Conservation (phyloP, 2,113 vertebrate species). For the Corvus hawaiiensis region DNA sequence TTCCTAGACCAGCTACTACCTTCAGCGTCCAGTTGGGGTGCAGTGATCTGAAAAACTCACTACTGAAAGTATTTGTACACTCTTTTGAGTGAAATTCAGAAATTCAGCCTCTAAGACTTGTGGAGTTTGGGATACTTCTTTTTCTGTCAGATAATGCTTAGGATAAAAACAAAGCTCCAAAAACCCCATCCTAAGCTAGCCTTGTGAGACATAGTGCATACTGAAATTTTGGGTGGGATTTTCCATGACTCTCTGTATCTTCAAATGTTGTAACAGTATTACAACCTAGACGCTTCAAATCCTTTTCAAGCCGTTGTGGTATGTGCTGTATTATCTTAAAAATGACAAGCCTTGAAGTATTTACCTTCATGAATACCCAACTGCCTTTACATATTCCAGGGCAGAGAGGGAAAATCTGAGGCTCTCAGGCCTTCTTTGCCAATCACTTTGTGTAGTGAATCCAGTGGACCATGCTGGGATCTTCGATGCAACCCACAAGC, state of each 20-base stretch:
- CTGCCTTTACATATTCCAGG: background rate
- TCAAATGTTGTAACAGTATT: background rate
- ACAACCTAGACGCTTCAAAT: background rate
- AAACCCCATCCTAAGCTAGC: background rate
- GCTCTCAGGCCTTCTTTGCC: background rate
- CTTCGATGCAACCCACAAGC: background rate
- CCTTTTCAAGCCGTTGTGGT: background rate
- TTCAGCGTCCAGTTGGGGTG: background rate
- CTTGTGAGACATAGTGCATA: background rate
- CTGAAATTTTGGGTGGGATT: background rate
- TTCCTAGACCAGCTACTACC: background rate
- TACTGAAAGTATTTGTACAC: background rate
- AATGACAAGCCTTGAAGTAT: background rate
- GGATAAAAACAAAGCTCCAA: background rate
- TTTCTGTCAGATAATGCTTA: background rate
- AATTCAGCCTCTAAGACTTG: background rate
- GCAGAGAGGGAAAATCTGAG: background rate
- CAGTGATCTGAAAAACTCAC: background rate
- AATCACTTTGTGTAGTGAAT: background rate
- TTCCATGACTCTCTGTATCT: background rate
- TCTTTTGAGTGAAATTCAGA: background rate
- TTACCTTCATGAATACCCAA: background rate
- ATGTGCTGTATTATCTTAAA: background rate
- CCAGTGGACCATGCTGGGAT: background rate
- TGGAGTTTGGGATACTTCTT: background rate